Conservation (phyloP, 2,888 invertebrate species). For the Epiblema foenella region DNA sequence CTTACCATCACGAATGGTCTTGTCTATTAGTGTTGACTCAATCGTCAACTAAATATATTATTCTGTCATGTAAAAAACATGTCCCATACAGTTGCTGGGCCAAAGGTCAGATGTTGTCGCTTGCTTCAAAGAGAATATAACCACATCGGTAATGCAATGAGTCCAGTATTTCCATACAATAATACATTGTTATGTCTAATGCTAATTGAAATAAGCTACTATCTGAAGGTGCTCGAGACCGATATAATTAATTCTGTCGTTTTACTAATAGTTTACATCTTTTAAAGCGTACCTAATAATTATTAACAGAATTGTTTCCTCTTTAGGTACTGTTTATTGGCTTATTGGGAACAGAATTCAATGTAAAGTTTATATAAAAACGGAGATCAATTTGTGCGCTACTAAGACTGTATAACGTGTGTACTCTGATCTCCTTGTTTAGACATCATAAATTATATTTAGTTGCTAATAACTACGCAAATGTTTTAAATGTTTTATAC, state of each 20-base stretch:
- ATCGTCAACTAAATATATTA: constrained; percentile 28
- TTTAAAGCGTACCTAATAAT: constrained; percentile 5
- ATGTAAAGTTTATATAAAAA: no score
- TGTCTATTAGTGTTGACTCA: constrained; percentile 29
- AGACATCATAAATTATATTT: no score
- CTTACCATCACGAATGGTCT: constrained; percentile 19
- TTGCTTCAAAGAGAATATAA: constrained; percentile 61
- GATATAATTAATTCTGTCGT: constrained; percentile 44
- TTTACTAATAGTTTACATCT: constrained; percentile 31
- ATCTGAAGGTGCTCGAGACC: constrained; percentile 53
- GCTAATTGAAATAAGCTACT: constrained; percentile 72
- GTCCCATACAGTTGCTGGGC: constrained; percentile 46
- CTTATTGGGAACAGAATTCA: background rate
- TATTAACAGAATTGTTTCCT: background rate
- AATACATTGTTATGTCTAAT: constrained; percentile 72
- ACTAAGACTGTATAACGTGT: background rate
- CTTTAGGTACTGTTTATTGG: background rate
- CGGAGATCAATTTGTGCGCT: background rate
- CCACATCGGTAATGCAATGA: constrained; percentile 67
- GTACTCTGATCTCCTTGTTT: background rate
- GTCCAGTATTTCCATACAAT: constrained; percentile 81
- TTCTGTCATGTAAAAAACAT: constrained; percentile 41
- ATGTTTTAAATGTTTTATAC: background rate
- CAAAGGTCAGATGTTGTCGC: constrained; percentile 70
- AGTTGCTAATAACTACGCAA: background rate